Evolutionary conservation across 2,888 invertebrate species (phyloP).

Genomic region (Homarus gammarus): DNA sequence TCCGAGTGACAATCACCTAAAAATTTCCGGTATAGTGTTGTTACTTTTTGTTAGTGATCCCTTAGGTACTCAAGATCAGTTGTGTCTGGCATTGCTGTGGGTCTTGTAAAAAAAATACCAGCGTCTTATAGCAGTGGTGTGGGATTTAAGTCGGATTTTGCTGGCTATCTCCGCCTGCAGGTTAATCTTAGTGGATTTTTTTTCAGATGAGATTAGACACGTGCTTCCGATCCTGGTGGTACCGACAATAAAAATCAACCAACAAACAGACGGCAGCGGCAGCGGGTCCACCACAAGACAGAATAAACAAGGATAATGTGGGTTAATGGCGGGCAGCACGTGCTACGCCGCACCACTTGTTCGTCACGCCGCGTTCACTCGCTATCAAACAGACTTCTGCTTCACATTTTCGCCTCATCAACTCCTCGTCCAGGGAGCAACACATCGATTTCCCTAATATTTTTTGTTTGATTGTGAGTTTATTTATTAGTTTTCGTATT

Average conservation of each 20-base stretch:
- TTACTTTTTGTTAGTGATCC: too few species aligned
- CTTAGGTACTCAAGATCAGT: too few species aligned
- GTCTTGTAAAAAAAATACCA: too few species aligned
- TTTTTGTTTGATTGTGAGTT: not conserved
- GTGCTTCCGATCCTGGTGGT: not conserved
- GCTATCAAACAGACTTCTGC: constrained; percentile 27
- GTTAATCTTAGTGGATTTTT: too few species aligned
- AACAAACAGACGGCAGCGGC: not conserved
- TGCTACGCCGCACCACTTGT: constrained; percentile 20
- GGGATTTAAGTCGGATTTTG: too few species aligned
- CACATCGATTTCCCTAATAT: not conserved
- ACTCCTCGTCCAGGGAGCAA: not conserved
- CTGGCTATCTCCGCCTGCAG: too few species aligned
- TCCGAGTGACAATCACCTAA: too few species aligned
- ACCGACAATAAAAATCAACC: not conserved
- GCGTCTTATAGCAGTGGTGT: too few species aligned
- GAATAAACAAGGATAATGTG: constrained; percentile 30
- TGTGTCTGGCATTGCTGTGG: too few species aligned
- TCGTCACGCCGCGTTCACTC: not conserved
- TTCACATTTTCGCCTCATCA: constrained; percentile 17
- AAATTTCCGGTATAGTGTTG: too few species aligned
- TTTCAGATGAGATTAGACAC: not conserved
- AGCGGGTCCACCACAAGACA: constrained; percentile 8
- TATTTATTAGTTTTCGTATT: constrained; percentile 11
- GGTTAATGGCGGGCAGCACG: not conserved